Percentiles rank a stretch among this genome's conserved stretches.
phyloP scores from a whole-genome alignment of 2,797 vertebrate species.

The Melanotaenia pygmaea region DNA sequence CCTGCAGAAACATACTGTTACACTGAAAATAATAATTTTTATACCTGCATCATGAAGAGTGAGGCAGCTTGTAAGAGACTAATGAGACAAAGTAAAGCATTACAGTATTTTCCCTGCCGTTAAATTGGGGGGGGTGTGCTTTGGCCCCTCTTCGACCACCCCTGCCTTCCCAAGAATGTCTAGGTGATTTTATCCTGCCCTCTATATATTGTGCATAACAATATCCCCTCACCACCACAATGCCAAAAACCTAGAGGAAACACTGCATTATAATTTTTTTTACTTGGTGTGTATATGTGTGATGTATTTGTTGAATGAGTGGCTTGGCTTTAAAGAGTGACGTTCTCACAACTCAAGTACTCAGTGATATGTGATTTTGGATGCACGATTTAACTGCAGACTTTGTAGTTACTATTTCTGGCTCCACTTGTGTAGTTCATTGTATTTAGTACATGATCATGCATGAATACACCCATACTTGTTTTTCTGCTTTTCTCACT shows the following conservation, averaged over 20 bases:
- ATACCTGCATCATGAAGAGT: not conserved
- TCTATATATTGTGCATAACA: no score
- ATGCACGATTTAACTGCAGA: slow-evolving; percentile 29
- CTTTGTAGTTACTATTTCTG: slow-evolving; percentile 53
- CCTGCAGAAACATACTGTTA: slow-evolving; percentile 20
- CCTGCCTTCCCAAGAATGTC: no score
- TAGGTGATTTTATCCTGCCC: no score
- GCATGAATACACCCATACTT: slow-evolving; percentile 61
- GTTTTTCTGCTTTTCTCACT: slow-evolving; percentile 54
- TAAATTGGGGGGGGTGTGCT: not conserved
- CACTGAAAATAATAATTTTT: not conserved
- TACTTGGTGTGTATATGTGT: not conserved
- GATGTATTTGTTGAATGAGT: not conserved
- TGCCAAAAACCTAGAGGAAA: no score
- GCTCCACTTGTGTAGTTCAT: slow-evolving; percentile 52
- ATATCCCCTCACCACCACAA: no score
- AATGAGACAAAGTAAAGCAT: not conserved
- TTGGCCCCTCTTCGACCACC: no score
- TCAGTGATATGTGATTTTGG: slow-evolving; percentile 35
- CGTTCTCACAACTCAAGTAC: slow-evolving; percentile 44
- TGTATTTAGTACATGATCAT: slow-evolving; percentile 40
- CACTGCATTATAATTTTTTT: not conserved
- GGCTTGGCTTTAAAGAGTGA: slow-evolving; percentile 14
- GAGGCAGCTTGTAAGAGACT: not conserved
- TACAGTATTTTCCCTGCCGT: not conserved